Base-by-base conservation (phyloP, 1,140 invertebrate genomes). In the Drosophila yakuba region DNA sequence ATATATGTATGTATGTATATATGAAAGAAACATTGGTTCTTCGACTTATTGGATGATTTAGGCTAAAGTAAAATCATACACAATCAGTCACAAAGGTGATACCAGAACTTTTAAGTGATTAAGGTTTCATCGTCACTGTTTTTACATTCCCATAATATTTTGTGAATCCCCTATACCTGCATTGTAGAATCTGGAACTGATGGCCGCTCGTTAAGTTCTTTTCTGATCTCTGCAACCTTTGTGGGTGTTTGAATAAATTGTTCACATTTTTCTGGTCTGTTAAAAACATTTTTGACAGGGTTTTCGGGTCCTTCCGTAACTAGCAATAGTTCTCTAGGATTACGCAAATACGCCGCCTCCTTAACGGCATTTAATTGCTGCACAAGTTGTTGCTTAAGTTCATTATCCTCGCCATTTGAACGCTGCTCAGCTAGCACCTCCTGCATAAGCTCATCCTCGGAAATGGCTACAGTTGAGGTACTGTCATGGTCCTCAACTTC, bases 361-460 rank as follows among this genome's bases (percentile, higher is more conserved):
- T 83, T 72, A 7, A 62, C 56, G 41, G 84, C 61, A 59, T 88
- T 88, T 0, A 89, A 51, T 15, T 88, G 48, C 63, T 69, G 76
- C 6, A 86, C 83, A n/a, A 86, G 43, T 4, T 88, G 83, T 17
- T 86, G 79, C 20, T 88, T 86, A 14, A 86, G 63, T 38, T 86
- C 83, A 45, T 86, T 86, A 48, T 88, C 83, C 51, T 75, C 80
- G 12, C 84, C 69, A 20, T 39, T 72, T 20, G 61, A 80, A 0
- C 57, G 57, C 52, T 84, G 68, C 32, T 88, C 84, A 36, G 84
- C 84, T 7, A 88, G 62, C 45, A 88, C 84, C 47, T 88, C 84
- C 45, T 83, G 84, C 84, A 88, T 88, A 1, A 88, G 84, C 10
- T 88, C 85, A 45, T 89, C 85, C 28, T 78, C 84, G 15, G 85